These are phyloP conservation scores for Ochlodes sylvanus DNA, from an alignment of 2,888 invertebrate species.

Conservation along the genomic window DNA sequence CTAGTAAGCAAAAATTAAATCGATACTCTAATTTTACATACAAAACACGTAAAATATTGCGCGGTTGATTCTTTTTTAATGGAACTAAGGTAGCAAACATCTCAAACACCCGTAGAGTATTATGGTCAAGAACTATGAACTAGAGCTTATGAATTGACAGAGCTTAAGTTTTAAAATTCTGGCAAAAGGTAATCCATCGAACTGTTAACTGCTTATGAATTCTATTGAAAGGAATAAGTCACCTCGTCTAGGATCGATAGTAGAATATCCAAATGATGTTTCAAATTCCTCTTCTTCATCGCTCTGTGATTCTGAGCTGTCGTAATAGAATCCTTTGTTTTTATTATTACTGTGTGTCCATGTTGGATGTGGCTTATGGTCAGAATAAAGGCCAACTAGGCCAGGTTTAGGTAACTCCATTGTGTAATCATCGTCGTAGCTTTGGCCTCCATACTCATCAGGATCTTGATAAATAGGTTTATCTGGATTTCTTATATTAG, in stretches of 20 bases:
- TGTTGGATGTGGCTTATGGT: constrained; percentile 54
- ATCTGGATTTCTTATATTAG: constrained; percentile 54
- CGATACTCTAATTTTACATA: no score
- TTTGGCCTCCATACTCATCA: constrained; percentile 53
- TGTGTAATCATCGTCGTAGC: constrained; percentile 64
- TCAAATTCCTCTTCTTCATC: constrained; percentile 58
- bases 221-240: constrained; percentile 38
- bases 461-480: constrained; percentile 42
- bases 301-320: constrained; percentile 46
- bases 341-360: constrained; percentile 55
- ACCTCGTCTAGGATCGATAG: constrained; percentile 73
- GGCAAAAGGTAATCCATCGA: neutral
- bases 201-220: neutral
- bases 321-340: constrained; percentile 51
- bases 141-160: no score
- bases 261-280: constrained; percentile 64
- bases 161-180: neutral
- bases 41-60: no score
- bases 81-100: no score
- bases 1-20: no score
- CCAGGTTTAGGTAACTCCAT: constrained; percentile 73
- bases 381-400: constrained; percentile 71
- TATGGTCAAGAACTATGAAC: no score
- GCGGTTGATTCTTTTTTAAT: no score
- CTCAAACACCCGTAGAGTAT: no score